Percentiles rank a stretch among this genome's conserved stretches.
Conservation (phyloP, 2,113 vertebrate species). For the Cyphomyrus plagiostoma region DNA sequence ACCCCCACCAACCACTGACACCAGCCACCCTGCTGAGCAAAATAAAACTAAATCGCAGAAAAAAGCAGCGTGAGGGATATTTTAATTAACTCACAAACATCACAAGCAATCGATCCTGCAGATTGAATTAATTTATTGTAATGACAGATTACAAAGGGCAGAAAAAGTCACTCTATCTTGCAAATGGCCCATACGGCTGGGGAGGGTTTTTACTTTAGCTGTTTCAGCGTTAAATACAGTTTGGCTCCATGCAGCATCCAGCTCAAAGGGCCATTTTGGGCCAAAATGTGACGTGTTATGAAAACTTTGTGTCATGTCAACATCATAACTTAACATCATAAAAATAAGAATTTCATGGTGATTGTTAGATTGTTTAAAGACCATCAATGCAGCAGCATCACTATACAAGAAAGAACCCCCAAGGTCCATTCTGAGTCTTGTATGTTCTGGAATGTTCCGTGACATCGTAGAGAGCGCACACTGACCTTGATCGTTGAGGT, state of each 20-base stretch:
- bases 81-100: neutral
- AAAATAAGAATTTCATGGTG: neutral
- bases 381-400: neutral
- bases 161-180: neutral
- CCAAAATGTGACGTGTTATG: neutral
- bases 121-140: neutral
- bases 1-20: neutral
- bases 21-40: neutral
- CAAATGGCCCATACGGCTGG: neutral
- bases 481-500: slow-evolving; percentile 89
- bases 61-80: neutral
- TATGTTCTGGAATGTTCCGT: neutral
- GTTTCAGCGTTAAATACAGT: neutral
- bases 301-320: neutral
- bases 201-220: neutral
- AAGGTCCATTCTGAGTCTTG: neutral
- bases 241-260: neutral
- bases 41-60: neutral
- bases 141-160: neutral
- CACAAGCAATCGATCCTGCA: neutral
- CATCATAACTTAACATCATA: neutral
- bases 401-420: neutral
- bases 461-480: slow-evolving; percentile 25
- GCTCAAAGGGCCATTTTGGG: neutral
- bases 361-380: neutral